Base-by-base conservation (phyloP, 2,888 invertebrate species). In the Parthenolecanium corni region DNA sequence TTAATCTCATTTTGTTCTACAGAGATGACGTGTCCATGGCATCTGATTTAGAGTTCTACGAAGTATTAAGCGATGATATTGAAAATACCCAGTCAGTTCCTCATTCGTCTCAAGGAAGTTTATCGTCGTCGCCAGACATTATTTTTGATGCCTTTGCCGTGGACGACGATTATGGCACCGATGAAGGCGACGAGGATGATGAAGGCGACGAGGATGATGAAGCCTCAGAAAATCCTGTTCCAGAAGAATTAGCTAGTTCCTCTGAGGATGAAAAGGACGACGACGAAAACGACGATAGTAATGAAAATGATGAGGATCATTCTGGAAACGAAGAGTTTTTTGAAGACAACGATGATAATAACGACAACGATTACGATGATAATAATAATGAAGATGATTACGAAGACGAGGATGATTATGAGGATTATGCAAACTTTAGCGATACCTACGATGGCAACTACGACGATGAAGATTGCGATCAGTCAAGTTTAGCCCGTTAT, bases 1-100 rank as follows among this genome's bases (percentile, higher is more conserved):
- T 21, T 20, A 12, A n/a, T 2, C 3, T 20, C n/a, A 11, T 53
- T 40, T 53, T 5, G 16, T 40, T 23, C 16, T 24, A 42, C 9
- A 42, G 42, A 54, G 42, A 40, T 24, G 54, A 54, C 11, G 40
- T 54, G 54, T 38, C 38, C 16, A 54, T 54, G 54, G 54, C 24
- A 14, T 54, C 54, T 16, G 54, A 54, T 42, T 42, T 18, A 16
- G 54, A 54, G 24, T 16, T 40, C 23, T 38, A 42, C 14, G 24
- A 54, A 9, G 54, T 40, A n/a, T 54, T 40, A 38, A 36, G 23
- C 20, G 57, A 31, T 57, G 20, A 6, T 24, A 36, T 46, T 46
- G 31, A 31, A 6, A 31, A 31, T 31, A 6, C 9, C 4, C 31
- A 31, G 9, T 31, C 31, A 9, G 31, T 9, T 31, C 31, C 31